A percentile compares a stretch with the other conserved stretches of the same genome.
phyloP scores from a whole-genome alignment of 2,113 vertebrate species.

The Macquaria australasica region DNA sequence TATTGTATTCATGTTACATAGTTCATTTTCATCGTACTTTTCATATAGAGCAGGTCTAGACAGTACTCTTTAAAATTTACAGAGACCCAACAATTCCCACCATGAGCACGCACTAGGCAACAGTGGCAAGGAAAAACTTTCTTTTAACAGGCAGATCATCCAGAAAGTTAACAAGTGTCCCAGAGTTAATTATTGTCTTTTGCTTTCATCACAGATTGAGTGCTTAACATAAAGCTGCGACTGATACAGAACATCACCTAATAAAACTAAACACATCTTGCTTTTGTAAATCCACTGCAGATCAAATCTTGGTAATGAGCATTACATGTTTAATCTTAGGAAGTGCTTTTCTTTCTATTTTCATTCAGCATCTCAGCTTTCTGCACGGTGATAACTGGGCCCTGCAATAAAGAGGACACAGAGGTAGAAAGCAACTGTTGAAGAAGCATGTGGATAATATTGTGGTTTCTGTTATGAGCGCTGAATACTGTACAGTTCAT shows the following conservation, averaged over 20 bases:
- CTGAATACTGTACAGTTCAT: conserved; percentile 36
- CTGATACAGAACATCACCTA: not conserved
- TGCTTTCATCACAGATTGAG: conserved; percentile 15
- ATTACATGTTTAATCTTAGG: not conserved
- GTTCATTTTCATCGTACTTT: too few species aligned
- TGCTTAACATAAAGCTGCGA: conserved; percentile 6
- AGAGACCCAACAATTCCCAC: too few species aligned
- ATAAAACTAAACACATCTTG: not conserved
- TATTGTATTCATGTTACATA: not conserved
- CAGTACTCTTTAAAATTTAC: too few species aligned
- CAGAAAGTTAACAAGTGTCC: not conserved
- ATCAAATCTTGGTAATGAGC: conserved; percentile 1
- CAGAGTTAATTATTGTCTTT: conserved; percentile 16
- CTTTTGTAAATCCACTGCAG: not conserved
- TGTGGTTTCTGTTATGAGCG: conserved; percentile 43
- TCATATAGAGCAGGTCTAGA: too few species aligned
- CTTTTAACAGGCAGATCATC: not conserved
- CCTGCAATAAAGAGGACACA: not conserved
- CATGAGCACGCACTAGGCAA: too few species aligned
- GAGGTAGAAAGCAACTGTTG: not conserved
- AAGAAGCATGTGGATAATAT: conserved; percentile 35
- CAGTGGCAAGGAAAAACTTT: too few species aligned
- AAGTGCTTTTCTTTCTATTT: not conserved
- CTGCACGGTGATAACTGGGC: conserved; percentile 1
- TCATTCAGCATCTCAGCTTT: not conserved